Percentiles rank a stretch among this genome's conserved stretches.
Evolutionary conservation across 2,888 invertebrate genomes (phyloP).

Genomic region (Andrena minutula): DNA sequence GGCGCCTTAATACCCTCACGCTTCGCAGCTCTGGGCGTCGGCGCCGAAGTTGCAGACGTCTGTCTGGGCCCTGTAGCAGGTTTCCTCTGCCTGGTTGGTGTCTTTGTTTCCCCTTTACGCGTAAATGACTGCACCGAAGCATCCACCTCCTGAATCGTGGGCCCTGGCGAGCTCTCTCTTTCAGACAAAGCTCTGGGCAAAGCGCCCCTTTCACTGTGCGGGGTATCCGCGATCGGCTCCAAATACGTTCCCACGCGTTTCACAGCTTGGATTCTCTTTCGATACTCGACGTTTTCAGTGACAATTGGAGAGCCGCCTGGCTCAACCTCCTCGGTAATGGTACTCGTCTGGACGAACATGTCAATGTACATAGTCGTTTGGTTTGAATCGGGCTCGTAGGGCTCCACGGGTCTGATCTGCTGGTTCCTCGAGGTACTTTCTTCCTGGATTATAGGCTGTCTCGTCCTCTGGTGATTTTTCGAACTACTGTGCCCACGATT

Average conservation of each 20-base stretch:
- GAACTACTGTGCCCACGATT: background rate
- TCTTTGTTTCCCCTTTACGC: background rate
- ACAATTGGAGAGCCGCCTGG: background rate
- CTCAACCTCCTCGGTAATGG: background rate
- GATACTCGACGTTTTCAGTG: background rate
- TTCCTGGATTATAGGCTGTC: background rate
- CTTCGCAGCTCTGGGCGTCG: background rate
- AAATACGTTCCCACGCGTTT: background rate
- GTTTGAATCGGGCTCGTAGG: background rate
- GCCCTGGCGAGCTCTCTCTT: too few species aligned
- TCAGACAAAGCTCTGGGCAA: too few species aligned
- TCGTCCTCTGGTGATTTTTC: background rate
- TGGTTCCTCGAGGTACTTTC: background rate
- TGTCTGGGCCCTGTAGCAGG: too few species aligned
- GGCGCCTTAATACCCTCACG: background rate
- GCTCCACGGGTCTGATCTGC: background rate
- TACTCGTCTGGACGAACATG: conserved; percentile 20
- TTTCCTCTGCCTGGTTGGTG: background rate
- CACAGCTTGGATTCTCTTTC: background rate
- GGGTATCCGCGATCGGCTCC: background rate
- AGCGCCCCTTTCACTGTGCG: too few species aligned
- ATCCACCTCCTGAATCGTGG: too few species aligned
- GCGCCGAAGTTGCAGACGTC: too few species aligned
- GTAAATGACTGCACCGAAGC: too few species aligned
- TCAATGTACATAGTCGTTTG: background rate